Conservation (phyloP, 2,797 vertebrate species). For the Emys orbicularis region DNA sequence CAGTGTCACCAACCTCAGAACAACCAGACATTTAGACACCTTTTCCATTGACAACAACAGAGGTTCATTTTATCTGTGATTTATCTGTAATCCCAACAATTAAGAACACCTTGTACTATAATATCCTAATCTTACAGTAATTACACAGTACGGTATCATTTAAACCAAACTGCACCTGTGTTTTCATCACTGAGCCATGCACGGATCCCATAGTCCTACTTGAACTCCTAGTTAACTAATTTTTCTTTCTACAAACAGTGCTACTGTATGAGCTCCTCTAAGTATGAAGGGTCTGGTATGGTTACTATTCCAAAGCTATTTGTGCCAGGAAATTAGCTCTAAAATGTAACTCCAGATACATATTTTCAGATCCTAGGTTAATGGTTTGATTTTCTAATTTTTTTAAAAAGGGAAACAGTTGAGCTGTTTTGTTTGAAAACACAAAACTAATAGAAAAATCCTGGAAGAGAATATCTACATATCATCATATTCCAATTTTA, state of each 20-base stretch:
- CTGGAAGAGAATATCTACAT: not conserved
- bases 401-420: not conserved
- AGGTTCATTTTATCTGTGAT: accelerated
- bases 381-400: not conserved
- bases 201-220: not conserved
- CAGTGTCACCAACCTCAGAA: not conserved
- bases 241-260: not conserved
- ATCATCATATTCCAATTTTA: not conserved
- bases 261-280: not conserved
- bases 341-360: not conserved
- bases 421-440: not conserved
- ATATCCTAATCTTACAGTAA: not conserved
- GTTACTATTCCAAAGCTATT: not conserved
- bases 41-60: not conserved
- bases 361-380: not conserved
- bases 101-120: not conserved
- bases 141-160: not conserved
- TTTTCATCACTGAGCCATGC: not conserved
- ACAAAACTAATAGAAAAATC: not conserved
- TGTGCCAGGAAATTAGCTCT: not conserved
- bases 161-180: not conserved
- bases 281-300: not conserved
- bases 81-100: not conserved
- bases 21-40: not conserved
- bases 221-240: not conserved